Evolutionary conservation across 1,140 invertebrate species (phyloP).

Genomic region (Papilio machaon): DNA sequence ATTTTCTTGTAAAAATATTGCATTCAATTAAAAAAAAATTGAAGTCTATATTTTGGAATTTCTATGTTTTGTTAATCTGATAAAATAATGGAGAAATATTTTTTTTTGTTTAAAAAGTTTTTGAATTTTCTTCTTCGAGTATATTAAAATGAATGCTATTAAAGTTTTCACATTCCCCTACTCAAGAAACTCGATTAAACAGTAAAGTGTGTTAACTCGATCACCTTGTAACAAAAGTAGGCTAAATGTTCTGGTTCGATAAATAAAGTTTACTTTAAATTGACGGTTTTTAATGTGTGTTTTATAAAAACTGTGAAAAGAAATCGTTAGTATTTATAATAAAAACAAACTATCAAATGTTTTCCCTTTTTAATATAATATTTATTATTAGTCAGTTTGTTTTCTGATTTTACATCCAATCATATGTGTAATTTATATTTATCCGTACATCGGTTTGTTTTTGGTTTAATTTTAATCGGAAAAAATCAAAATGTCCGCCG

Average conservation of each 20-base stretch:
- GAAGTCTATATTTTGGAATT: too few species aligned
- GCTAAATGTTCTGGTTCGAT: neutral
- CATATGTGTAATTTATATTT: neutral
- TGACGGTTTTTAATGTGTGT: neutral
- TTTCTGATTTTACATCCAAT: neutral
- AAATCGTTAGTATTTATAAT: neutral
- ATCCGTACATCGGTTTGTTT: neutral
- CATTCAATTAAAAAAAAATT: too few species aligned
- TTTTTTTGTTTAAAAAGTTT: too few species aligned
- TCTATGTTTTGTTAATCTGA: too few species aligned
- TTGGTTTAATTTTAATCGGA: neutral
- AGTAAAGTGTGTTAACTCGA: neutral
- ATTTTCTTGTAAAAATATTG: too few species aligned
- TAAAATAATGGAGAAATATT: too few species aligned
- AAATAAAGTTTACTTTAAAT: neutral
- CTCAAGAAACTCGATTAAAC: neutral
- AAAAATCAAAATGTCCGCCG: conserved; percentile 16
- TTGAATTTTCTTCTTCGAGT: too few species aligned
- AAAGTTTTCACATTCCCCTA: neutral
- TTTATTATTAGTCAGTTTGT: neutral
- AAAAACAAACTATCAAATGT: neutral
- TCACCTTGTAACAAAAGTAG: conserved; percentile 17
- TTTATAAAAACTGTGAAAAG: neutral
- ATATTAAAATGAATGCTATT: neutral
- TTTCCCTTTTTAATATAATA: neutral